Percentiles rank a stretch among this genome's conserved stretches.
phyloP scores from a whole-genome alignment of 64 coral and sea anemone genomes.

The Actinia tenebrosa region DNA sequence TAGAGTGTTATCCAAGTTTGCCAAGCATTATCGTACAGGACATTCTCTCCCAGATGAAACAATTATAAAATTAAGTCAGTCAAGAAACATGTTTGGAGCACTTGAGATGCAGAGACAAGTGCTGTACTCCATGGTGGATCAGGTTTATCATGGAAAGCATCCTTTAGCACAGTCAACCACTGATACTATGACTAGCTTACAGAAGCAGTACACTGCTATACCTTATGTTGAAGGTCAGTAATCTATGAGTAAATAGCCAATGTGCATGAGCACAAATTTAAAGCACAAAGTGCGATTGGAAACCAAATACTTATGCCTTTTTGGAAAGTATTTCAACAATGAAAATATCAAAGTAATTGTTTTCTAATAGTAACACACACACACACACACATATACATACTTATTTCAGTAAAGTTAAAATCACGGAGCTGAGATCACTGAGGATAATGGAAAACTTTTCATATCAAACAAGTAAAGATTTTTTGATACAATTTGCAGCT shows the following conservation, averaged over 20 bases:
- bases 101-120: slow-evolving; percentile 96
- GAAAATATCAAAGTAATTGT: too few relatives aligned
- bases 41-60: slow-evolving; percentile 82
- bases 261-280: too few relatives aligned
- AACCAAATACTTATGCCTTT: too few relatives aligned
- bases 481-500: too few relatives aligned
- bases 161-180: slow-evolving; percentile 70
- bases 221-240: slow-evolving; percentile 73
- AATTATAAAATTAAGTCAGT: slow-evolving; percentile 60
- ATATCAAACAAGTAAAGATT: too few relatives aligned
- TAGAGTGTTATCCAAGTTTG: slow-evolving; percentile 62
- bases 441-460: too few relatives aligned
- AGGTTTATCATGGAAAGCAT: slow-evolving; percentile 81
- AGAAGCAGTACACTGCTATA: slow-evolving; percentile 67
- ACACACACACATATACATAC: too few relatives aligned
- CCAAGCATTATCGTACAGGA: slow-evolving; percentile 79
- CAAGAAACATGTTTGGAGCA: slow-evolving; percentile 86
- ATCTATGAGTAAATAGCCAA: background rate
- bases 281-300: too few relatives aligned
- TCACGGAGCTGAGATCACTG: too few relatives aligned
- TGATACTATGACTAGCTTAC: slow-evolving; percentile 60
- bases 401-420: too few relatives aligned
- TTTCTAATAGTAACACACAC: too few relatives aligned
- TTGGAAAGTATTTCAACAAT: too few relatives aligned
- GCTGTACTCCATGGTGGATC: slow-evolving; percentile 92